Conservation (phyloP, 2,113 vertebrate species). For the Nasalis larvatus region DNA sequence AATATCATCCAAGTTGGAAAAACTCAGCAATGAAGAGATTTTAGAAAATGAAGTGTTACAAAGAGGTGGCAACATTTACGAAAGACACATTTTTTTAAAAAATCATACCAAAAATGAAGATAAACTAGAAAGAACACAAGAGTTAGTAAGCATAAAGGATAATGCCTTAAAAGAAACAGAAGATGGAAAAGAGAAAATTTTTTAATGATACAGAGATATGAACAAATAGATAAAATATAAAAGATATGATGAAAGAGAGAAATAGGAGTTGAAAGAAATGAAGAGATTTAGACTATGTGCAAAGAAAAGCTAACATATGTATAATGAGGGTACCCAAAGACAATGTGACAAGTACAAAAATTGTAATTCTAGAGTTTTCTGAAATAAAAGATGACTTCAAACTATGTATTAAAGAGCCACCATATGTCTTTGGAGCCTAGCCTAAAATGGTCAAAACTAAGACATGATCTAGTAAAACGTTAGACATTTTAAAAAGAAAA, state of each 20-base stretch:
- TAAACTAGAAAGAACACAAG: background rate
- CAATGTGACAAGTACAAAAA: background rate
- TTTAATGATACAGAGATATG: background rate
- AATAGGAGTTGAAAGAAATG: background rate
- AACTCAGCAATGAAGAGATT: background rate
- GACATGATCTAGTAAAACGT: background rate
- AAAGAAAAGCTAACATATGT: background rate
- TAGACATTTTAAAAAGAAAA: no score
- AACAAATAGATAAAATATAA: background rate
- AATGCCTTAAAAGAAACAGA: background rate
- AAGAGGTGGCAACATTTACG: background rate
- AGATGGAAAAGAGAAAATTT: background rate
- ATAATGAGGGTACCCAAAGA: background rate
- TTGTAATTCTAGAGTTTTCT: background rate
- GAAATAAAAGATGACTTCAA: background rate
- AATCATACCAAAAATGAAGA: background rate
- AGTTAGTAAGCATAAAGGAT: background rate
- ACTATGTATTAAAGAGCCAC: background rate
- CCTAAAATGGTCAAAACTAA: background rate
- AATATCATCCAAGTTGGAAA: background rate
- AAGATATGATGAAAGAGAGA: background rate
- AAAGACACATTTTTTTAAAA: background rate
- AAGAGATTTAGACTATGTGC: background rate
- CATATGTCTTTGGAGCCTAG: background rate
- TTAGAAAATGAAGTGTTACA: background rate